Evolutionary conservation across 2,888 invertebrate species (phyloP).

Genomic region (Enchytraeus crypticus): DNA sequence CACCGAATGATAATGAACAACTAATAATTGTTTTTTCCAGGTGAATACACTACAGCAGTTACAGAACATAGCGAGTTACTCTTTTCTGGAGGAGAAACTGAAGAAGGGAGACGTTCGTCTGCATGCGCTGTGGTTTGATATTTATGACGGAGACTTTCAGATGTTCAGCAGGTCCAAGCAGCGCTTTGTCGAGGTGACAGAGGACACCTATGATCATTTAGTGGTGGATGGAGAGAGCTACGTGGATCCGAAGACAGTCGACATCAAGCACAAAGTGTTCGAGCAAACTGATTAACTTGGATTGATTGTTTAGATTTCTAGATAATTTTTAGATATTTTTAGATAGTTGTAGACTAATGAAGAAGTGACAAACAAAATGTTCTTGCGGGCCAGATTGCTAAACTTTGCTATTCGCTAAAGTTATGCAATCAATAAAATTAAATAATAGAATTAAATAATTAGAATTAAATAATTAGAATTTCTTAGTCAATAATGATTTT

Average conservation of each 20-base stretch:
- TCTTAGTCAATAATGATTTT: no score
- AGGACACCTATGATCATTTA: slow-evolving; percentile 11
- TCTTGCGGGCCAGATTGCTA: no score
- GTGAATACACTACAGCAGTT: slow-evolving; percentile 82
- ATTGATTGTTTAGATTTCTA: no score
- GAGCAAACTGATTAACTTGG: not conserved
- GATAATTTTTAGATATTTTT: no score
- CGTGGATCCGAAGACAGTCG: not conserved
- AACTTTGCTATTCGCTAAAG: no score
- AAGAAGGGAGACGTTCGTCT: slow-evolving; percentile 74
- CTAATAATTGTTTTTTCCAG: slow-evolving; percentile 53
- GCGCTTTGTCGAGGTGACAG: slow-evolving; percentile 49
- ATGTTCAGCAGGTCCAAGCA: slow-evolving; percentile 82
- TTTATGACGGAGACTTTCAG: slow-evolving; percentile 89
- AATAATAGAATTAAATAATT: no score
- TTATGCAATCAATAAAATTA: no score
- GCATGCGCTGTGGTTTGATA: slow-evolving; percentile 91
- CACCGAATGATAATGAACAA: no score
- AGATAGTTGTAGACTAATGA: no score
- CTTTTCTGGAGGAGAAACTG: slow-evolving; percentile 73
- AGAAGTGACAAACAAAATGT: no score
- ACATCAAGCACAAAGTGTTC: not conserved
- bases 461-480: no score
- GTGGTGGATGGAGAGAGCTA: slow-evolving; percentile 13
- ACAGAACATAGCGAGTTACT: slow-evolving; percentile 84